Percentiles rank a stretch among this genome's conserved stretches.
Conservation (phyloP, 2,113 vertebrate species). For the Etheostoma cragini region DNA sequence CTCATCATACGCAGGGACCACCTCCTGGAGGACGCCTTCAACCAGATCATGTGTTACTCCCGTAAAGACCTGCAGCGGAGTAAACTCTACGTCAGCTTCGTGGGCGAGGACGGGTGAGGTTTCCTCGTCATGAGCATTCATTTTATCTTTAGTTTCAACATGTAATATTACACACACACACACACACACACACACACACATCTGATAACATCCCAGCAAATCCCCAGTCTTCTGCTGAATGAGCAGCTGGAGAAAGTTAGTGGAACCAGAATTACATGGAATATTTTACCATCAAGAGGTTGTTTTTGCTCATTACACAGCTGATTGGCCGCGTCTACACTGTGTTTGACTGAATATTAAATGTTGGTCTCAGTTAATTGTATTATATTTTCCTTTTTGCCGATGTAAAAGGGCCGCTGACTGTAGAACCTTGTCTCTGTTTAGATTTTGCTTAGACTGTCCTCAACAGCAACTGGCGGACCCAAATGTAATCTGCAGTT, state of each 20-base stretch:
- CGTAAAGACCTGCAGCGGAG: slow-evolving; percentile 98
- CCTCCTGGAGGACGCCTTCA: slow-evolving; percentile 97
- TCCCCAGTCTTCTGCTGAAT: background rate
- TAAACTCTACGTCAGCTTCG: slow-evolving; percentile 97
- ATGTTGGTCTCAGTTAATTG: background rate
- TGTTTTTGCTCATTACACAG: background rate
- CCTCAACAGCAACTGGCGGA: background rate
- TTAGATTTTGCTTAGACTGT: background rate
- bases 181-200: slow-evolving; percentile 16
- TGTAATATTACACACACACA: slow-evolving; percentile 17
- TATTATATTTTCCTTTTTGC: background rate
- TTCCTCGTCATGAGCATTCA: background rate
- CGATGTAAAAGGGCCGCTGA: background rate
- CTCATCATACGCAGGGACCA: slow-evolving; percentile 98
- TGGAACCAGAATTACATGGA: background rate
- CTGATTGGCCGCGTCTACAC: background rate
- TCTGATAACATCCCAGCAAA: slow-evolving; percentile 9
- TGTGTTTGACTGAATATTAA: background rate
- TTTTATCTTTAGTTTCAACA: slow-evolving; percentile 30
- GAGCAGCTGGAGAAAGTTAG: slow-evolving; percentile 3
- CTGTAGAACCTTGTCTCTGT: background rate
- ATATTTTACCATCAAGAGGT: background rate
- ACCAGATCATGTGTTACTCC: slow-evolving; percentile 99
- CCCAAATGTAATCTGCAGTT: too few species aligned
- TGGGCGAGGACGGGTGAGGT: slow-evolving; percentile 98